Evolutionary conservation across 2,797 vertebrate genomes (phyloP).

Genomic region (Takifugu rubripes): DNA sequence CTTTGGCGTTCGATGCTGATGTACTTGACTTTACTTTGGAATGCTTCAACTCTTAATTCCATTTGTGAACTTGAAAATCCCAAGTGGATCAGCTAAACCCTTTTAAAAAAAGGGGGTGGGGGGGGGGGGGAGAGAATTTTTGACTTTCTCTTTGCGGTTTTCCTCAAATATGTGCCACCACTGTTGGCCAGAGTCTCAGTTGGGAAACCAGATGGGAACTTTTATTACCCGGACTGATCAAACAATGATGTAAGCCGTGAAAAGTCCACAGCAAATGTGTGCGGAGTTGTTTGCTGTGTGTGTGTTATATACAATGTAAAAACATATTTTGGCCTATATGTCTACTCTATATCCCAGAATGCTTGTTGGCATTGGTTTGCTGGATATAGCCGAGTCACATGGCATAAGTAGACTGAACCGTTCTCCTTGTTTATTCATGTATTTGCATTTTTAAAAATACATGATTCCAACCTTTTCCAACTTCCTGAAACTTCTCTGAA

Average conservation of each 20-base stretch:
- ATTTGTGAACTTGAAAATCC: slow-evolving; percentile 29
- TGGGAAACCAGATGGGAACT: slow-evolving; percentile 64
- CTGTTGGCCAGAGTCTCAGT: slow-evolving; percentile 34
- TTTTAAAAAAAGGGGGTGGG: background rate
- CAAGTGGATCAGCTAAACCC: slow-evolving; percentile 28
- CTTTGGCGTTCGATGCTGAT: slow-evolving; percentile 1
- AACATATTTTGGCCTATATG: too few relatives aligned
- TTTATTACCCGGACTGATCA: slow-evolving; percentile 63
- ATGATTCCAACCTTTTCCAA: too few relatives aligned
- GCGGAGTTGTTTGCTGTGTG: slow-evolving; percentile 20
- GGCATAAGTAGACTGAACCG: background rate
- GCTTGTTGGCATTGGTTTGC: too few relatives aligned
- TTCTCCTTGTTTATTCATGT: background rate
- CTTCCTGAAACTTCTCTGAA: too few relatives aligned
- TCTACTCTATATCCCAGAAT: slow-evolving; percentile 9
- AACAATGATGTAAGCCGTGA: slow-evolving; percentile 65
- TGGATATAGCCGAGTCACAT: too few relatives aligned
- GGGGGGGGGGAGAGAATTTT: background rate
- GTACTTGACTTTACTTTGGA: slow-evolving; percentile 7
- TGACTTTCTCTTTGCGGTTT: slow-evolving; percentile 35
- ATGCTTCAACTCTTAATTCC: slow-evolving; percentile 18
- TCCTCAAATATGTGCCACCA: slow-evolving; percentile 43
- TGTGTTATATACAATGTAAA: background rate
- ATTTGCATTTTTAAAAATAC: too few relatives aligned
- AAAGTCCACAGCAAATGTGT: slow-evolving; percentile 19